These are phyloP conservation scores for Drosophila lini DNA, from an alignment of 1,140 invertebrate species.

Conservation along the genomic window DNA sequence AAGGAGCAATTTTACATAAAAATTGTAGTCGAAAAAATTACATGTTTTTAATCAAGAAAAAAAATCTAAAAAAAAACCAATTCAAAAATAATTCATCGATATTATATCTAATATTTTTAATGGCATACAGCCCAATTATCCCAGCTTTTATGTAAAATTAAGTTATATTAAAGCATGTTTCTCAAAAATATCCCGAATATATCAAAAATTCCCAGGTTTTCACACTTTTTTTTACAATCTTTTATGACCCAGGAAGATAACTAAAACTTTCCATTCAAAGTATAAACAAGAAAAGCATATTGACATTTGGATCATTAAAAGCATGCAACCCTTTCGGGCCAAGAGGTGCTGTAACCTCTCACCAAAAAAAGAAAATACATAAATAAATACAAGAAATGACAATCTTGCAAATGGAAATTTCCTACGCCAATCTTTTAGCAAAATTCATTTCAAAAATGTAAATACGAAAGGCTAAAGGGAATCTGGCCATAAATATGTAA, in stretches of 20 bases:
- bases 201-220: background rate
- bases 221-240: conserved; percentile 7
- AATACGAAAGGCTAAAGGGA: conserved; percentile 17
- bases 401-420: conserved; percentile 38
- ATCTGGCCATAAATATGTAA: conserved; percentile 39
- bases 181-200: background rate
- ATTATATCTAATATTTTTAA: too few relatives aligned
- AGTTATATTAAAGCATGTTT: background rate
- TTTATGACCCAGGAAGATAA: conserved; percentile 11
- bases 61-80: too few relatives aligned
- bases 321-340: conserved; percentile 4
- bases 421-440: conserved; percentile 23
- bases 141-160: too few relatives aligned
- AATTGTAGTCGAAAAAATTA: too few relatives aligned
- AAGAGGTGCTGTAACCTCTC: background rate
- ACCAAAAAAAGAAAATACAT: background rate
- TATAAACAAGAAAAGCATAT: conserved; percentile 11
- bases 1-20: too few relatives aligned
- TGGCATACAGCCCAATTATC: too few relatives aligned
- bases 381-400: background rate
- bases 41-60: too few relatives aligned
- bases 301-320: conserved; percentile 16
- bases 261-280: conserved; percentile 22
- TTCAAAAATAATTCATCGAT: too few relatives aligned
- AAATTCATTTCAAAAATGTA: conserved; percentile 40